phyloP scores from a whole-genome alignment of 2,113 vertebrate species.

The Thinocorus orbignyianus region DNA sequence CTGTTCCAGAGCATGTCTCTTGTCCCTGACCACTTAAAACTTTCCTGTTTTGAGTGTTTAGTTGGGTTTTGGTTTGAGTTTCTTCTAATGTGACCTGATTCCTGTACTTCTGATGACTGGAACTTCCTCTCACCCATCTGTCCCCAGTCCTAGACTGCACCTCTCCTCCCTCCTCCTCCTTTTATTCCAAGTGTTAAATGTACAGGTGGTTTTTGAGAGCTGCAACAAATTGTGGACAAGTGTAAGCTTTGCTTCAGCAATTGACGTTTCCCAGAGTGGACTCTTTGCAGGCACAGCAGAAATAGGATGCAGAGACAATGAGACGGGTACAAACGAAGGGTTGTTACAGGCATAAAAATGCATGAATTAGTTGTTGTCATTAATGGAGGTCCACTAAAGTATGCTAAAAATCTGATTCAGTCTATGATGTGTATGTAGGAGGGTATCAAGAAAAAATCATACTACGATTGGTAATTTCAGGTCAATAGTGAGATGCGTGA shows the following conservation, averaged over 20 bases:
- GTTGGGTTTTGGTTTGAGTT: not conserved
- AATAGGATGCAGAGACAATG: not conserved
- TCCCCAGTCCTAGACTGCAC: not conserved
- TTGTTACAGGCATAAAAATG: not conserved
- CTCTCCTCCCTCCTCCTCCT: not conserved
- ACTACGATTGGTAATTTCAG: not conserved
- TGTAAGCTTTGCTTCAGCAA: not conserved
- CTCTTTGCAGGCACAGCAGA: not conserved
- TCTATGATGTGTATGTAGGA: not conserved
- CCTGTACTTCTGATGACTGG: not conserved
- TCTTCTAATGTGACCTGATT: not conserved
- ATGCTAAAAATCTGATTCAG: not conserved
- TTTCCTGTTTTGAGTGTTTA: not conserved
- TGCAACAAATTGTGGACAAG: not conserved
- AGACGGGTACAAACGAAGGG: not conserved
- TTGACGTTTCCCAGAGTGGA: not conserved
- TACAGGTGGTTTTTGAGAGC: not conserved
- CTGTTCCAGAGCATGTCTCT: not conserved
- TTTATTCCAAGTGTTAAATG: not conserved
- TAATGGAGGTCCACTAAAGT: not conserved
- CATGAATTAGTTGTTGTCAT: not conserved
- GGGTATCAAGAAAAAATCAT: not conserved
- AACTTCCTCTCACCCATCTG: not conserved
- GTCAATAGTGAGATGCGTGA: not conserved
- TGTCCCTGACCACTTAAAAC: not conserved